Percentiles rank a stretch among this genome's conserved stretches.
Conservation (phyloP, 1,140 invertebrate genomes). For the Battus philenor region DNA sequence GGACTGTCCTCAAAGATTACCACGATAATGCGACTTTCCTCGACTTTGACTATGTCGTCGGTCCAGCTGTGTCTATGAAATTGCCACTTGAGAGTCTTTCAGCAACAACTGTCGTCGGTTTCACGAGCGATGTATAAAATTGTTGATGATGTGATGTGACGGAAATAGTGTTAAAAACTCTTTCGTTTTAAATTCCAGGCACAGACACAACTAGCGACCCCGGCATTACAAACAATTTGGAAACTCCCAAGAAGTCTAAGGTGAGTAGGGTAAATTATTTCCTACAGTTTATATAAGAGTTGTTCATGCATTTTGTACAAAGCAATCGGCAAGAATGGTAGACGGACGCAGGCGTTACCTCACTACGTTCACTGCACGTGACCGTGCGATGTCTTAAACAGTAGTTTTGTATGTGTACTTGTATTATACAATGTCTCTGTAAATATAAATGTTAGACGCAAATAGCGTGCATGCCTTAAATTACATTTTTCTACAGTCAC, state of each 20-base stretch:
- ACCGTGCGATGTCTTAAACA: conserved; percentile 26
- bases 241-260: conserved; percentile 70
- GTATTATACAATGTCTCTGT: conserved; percentile 46
- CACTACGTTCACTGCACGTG: conserved; percentile 15
- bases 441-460: conserved; percentile 56
- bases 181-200: conserved; percentile 48
- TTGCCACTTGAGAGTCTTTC: no score
- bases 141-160: no score
- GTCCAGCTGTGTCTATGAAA: no score
- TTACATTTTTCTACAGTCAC: conserved; percentile 40
- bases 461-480: conserved; percentile 37
- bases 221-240: conserved; percentile 57
- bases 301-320: conserved; percentile 3
- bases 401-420: conserved; percentile 43
- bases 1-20: no score
- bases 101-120: no score
- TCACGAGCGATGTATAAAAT: no score
- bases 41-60: no score
- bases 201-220: conserved; percentile 67
- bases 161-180: no score
- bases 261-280: conserved; percentile 34
- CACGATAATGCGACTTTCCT: no score
- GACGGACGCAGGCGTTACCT: conserved; percentile 16
- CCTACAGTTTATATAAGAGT: conserved; percentile 16
- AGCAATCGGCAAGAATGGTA: conserved; percentile 43